phyloP scores from a whole-genome alignment of 2,797 vertebrate species.

The Peromyscus nudipes region DNA sequence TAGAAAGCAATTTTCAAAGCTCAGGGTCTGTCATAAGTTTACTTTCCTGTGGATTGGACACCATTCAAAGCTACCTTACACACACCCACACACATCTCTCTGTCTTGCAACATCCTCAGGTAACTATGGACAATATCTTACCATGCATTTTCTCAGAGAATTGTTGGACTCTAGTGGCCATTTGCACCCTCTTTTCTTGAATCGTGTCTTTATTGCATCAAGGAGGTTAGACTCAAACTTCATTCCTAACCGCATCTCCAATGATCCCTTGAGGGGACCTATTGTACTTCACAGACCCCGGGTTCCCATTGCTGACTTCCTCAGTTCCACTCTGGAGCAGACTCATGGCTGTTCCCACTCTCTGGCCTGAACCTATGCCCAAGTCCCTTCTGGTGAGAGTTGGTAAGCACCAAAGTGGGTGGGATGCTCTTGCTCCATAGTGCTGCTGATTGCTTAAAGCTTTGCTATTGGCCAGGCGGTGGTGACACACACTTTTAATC shows the following conservation, averaged over 20 bases:
- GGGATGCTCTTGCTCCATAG: neutral
- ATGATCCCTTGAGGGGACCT: neutral
- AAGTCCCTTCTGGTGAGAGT: neutral
- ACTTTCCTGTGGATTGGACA: neutral
- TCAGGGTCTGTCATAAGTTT: neutral
- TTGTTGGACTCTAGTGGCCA: neutral
- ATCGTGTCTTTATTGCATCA: neutral
- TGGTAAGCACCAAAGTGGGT: accelerated
- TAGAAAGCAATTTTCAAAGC: constrained; percentile 9
- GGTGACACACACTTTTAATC: no score
- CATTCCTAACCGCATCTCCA: neutral
- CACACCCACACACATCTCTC: neutral
- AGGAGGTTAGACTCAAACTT: neutral
- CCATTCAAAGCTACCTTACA: neutral
- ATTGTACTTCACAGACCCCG: neutral
- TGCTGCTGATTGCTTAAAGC: neutral
- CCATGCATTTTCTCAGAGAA: neutral
- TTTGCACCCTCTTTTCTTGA: neutral
- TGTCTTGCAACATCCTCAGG: neutral
- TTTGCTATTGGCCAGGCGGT: accelerated
- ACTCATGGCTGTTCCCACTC: no score
- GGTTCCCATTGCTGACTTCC: neutral
- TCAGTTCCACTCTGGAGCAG: neutral
- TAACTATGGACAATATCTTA: neutral
- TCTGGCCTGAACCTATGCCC: neutral